Evolutionary conservation across 1,140 invertebrate species (phyloP).

Genomic region (Elymnias hypermnestra): DNA sequence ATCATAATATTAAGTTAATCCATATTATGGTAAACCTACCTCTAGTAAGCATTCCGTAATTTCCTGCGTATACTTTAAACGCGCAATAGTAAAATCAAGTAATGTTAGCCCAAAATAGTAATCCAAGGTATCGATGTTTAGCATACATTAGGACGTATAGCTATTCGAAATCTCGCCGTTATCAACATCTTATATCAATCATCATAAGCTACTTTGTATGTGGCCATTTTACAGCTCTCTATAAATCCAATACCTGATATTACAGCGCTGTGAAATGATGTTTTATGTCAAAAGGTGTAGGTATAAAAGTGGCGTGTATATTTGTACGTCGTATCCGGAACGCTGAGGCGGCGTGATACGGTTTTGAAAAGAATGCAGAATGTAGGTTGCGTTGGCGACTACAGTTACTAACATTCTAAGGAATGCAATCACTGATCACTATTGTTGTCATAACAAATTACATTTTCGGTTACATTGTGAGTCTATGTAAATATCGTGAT

Average conservation of each 20-base stretch:
- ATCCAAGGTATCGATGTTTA: too few relatives aligned
- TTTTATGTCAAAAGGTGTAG: constrained; percentile 47
- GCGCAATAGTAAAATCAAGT: too few relatives aligned
- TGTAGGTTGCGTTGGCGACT: constrained; percentile 67
- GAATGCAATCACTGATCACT: constrained; percentile 57
- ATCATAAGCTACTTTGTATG: constrained; percentile 36
- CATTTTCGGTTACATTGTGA: not conserved
- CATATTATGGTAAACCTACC: too few relatives aligned
- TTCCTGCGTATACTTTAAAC: too few relatives aligned
- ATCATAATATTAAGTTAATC: too few relatives aligned
- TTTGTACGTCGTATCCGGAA: constrained; percentile 64
- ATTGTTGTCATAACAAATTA: constrained; percentile 45
- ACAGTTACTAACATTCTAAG: constrained; percentile 63
- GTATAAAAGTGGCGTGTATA: constrained; percentile 51
- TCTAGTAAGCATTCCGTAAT: too few relatives aligned
- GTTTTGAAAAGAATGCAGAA: constrained; percentile 74
- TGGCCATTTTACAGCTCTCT: constrained; percentile 55
- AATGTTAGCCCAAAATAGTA: too few relatives aligned
- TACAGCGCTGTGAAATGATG: constrained; percentile 35
- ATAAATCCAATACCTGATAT: constrained; percentile 54
- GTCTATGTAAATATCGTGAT: not conserved
- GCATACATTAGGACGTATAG: too few relatives aligned
- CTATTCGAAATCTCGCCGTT: constrained; percentile 24
- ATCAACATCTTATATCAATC: constrained; percentile 48
- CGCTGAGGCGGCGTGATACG: constrained; percentile 69